Evolutionary conservation across 2,113 vertebrate species (phyloP).

Genomic region (Tyto alba): DNA sequence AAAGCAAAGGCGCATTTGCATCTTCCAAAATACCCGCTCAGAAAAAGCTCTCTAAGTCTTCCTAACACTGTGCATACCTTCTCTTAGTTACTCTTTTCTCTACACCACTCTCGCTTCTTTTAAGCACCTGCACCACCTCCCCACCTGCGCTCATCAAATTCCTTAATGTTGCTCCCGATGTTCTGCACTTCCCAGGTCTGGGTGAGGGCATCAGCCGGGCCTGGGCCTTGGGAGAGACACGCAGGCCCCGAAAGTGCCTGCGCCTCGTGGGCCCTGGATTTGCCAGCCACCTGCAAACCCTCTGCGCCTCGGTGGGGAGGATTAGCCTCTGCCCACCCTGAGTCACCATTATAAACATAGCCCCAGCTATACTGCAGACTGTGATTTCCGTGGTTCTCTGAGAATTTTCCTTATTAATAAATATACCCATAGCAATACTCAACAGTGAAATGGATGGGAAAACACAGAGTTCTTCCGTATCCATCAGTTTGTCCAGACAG

Average conservation of each 20-base stretch:
- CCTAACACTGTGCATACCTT: neutral
- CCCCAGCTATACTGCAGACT: neutral
- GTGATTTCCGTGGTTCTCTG: neutral
- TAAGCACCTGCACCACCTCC: neutral
- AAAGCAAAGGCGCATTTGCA: neutral
- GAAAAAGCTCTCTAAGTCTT: neutral
- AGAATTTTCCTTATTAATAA: neutral
- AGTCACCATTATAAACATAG: neutral
- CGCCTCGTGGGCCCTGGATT: fast-evolving
- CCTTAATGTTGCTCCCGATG: neutral
- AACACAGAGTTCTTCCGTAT: neutral
- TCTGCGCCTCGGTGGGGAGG: neutral
- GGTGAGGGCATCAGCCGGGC: neutral
- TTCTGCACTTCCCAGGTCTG: neutral
- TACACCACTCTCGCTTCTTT: neutral
- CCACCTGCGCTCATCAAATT: neutral
- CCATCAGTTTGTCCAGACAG: neutral
- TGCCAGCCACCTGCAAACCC: neutral
- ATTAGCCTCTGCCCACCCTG: neutral
- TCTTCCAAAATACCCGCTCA: neutral
- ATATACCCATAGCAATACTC: neutral
- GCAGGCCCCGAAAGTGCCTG: fast-evolving
- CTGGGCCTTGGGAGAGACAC: neutral
- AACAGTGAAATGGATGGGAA: neutral
- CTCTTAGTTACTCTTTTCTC: neutral